Percentiles rank a stretch among this genome's conserved stretches.
Conservation (phyloP, 1,140 invertebrate species). For the Microvelia longipes region DNA sequence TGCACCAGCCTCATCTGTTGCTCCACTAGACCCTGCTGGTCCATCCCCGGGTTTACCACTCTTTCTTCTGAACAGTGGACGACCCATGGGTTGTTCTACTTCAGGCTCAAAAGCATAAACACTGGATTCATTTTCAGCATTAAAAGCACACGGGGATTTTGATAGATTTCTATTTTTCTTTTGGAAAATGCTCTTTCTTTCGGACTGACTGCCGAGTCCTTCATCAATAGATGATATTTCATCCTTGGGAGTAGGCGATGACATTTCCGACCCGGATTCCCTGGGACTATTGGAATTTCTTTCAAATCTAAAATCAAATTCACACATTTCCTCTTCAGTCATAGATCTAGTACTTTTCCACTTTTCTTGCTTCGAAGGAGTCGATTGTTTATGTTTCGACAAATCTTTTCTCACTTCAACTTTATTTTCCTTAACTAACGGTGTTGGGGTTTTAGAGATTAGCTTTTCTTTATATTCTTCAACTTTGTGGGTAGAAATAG, state of each 20-base stretch:
- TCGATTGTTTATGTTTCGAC: neutral
- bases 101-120: conserved; percentile 54
- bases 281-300: conserved; percentile 8
- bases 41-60: conserved; percentile 10
- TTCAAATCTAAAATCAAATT: conserved; percentile 16
- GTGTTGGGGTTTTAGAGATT: neutral
- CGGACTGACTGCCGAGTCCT: neutral
- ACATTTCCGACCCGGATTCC: conserved; percentile 14
- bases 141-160: conserved; percentile 44
- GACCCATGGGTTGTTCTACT: conserved; percentile 35
- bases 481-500: conserved; percentile 17
- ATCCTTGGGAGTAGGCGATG: conserved; percentile 15
- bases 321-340: conserved; percentile 18
- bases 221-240: conserved; percentile 22
- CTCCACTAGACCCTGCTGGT: no score
- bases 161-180: conserved; percentile 28
- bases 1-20: conserved; percentile 24
- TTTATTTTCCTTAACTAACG: conserved; percentile 5
- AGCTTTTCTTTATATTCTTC: conserved; percentile 18
- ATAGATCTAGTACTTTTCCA: conserved; percentile 10
- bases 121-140: conserved; percentile 49
- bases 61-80: conserved; percentile 37
- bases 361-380: conserved; percentile 5
- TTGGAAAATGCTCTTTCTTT: conserved; percentile 21
- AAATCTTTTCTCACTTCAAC: conserved; percentile 15